A percentile compares a stretch with the other conserved stretches of the same genome.
Evolutionary conservation across 1,140 invertebrate species (phyloP).

Genomic region (Tetramorium alpestre): DNA sequence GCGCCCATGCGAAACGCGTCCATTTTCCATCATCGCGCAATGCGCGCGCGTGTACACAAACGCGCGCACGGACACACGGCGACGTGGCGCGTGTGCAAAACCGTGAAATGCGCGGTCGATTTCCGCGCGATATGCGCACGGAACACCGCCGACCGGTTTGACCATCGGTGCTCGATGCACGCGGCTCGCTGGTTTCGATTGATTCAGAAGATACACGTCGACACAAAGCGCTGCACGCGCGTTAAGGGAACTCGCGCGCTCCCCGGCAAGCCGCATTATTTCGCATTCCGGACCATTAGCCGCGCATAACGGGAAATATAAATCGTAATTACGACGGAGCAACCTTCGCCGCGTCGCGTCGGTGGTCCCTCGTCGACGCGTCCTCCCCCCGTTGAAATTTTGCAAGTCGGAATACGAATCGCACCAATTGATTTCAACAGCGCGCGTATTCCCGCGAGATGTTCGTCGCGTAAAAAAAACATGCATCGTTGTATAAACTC

Average conservation of each 20-base stretch:
- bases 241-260: slow-evolving; percentile 5
- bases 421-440: slow-evolving; percentile 42
- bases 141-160: slow-evolving; percentile 30
- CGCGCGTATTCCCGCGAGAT: slow-evolving; percentile 37
- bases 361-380: neutral
- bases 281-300: slow-evolving; percentile 39
- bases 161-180: slow-evolving; percentile 45
- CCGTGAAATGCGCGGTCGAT: slow-evolving; percentile 48
- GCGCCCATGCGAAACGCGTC: neutral
- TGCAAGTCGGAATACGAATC: slow-evolving; percentile 2
- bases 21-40: slow-evolving; percentile 13
- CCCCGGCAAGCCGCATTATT: slow-evolving; percentile 27
- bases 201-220: slow-evolving; percentile 44
- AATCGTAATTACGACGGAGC: slow-evolving; percentile 30
- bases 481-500: slow-evolving; percentile 29
- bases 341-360: neutral
- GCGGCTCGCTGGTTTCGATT: slow-evolving; percentile 41
- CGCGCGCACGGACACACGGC: neutral
- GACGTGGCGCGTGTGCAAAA: slow-evolving; percentile 16
- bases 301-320: slow-evolving; percentile 12
- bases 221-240: slow-evolving; percentile 5
- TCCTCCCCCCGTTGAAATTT: neutral
- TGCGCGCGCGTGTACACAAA: neutral
- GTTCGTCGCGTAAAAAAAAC: slow-evolving; percentile 46
- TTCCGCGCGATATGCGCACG: slow-evolving; percentile 41